A percentile compares a stretch with the other conserved stretches of the same genome.
Conservation (phyloP, 1,140 invertebrate species). For the Hestina assimilis region DNA sequence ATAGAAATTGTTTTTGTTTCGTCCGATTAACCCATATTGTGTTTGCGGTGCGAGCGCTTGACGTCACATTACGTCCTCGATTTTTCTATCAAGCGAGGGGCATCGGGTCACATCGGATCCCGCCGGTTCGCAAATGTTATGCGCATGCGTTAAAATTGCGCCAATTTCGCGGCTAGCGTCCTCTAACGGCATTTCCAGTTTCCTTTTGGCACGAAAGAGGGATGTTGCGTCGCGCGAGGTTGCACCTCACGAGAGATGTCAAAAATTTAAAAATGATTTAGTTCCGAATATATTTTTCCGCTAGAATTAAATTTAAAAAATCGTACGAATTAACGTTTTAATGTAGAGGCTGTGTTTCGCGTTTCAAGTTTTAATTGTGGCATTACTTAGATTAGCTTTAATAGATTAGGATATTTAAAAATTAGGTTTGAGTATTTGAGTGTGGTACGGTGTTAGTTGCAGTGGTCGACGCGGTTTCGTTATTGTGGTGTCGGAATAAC, state of each 20-base stretch:
- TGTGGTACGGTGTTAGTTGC: slow-evolving; percentile 45
- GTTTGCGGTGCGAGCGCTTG: slow-evolving; percentile 54
- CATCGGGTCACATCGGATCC: slow-evolving; percentile 65
- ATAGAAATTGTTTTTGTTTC: slow-evolving; percentile 50
- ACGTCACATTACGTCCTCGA: slow-evolving; percentile 75
- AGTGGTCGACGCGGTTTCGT: slow-evolving; percentile 56
- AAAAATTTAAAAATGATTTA: slow-evolving; percentile 66
- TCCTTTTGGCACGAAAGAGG: slow-evolving; percentile 44
- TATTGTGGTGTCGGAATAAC: slow-evolving; percentile 61
- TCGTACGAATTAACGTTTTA: not conserved
- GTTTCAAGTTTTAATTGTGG: slow-evolving; percentile 16
- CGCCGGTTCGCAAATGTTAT: slow-evolving; percentile 57
- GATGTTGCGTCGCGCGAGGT: slow-evolving; percentile 59
- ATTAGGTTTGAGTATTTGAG: slow-evolving; percentile 28
- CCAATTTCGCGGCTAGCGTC: slow-evolving; percentile 71
- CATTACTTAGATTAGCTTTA: slow-evolving; percentile 19
- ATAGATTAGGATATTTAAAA: slow-evolving; percentile 17
- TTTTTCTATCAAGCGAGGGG: slow-evolving; percentile 72
- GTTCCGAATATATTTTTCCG: slow-evolving; percentile 38
- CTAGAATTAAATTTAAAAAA: slow-evolving; percentile 12
- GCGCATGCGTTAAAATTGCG: slow-evolving; percentile 75
- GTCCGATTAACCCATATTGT: slow-evolving; percentile 72
- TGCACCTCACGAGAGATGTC: slow-evolving; percentile 50
- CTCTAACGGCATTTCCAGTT: slow-evolving; percentile 67
- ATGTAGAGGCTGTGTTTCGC: slow-evolving; percentile 10